These are phyloP conservation scores for Caenorhabditis sulstoni DNA, from an alignment of 2,888 invertebrate species.

Conservation along the genomic window DNA sequence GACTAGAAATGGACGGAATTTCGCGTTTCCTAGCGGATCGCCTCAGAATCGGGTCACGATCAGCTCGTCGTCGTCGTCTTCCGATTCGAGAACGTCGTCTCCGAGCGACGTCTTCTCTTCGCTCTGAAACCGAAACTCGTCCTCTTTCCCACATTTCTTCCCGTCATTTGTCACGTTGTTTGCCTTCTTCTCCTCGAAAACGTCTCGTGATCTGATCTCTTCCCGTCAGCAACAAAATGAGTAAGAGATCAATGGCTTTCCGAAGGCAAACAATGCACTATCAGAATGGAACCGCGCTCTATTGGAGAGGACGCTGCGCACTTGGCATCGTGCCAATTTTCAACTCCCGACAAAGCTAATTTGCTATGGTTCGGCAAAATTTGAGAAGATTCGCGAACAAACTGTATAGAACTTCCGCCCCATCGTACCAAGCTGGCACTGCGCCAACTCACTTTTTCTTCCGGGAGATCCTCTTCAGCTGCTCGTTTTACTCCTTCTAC, in stretches of 20 bases:
- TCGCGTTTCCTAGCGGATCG: background rate
- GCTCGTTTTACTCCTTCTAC: background rate
- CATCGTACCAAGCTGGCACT: no score
- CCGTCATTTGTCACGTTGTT: constrained; percentile 10
- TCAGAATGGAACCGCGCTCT: no score
- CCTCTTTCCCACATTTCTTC: background rate
- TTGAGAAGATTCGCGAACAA: no score
- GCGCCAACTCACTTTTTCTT: constrained; percentile 25
- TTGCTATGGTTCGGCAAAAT: no score
- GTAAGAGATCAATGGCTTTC: background rate
- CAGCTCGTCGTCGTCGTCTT: constrained; percentile 16
- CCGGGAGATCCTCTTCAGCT: background rate
- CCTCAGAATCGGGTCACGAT: constrained; percentile 42
- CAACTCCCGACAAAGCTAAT: no score
- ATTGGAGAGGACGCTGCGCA: no score
- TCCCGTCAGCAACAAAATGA: background rate
- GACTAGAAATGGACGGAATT: constrained; percentile 33
- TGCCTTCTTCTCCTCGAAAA: constrained; percentile 7
- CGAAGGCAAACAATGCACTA: no score
- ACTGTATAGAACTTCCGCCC: no score
- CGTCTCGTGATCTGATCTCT: background rate
- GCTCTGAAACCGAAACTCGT: constrained; percentile 2
- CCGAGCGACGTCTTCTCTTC: background rate
- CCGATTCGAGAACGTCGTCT: background rate
- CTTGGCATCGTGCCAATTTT: no score